Percentiles rank a stretch among this genome's conserved stretches.
Evolutionary conservation across 2,888 invertebrate genomes (phyloP).

Genomic region (Chrysina gloriosa): DNA sequence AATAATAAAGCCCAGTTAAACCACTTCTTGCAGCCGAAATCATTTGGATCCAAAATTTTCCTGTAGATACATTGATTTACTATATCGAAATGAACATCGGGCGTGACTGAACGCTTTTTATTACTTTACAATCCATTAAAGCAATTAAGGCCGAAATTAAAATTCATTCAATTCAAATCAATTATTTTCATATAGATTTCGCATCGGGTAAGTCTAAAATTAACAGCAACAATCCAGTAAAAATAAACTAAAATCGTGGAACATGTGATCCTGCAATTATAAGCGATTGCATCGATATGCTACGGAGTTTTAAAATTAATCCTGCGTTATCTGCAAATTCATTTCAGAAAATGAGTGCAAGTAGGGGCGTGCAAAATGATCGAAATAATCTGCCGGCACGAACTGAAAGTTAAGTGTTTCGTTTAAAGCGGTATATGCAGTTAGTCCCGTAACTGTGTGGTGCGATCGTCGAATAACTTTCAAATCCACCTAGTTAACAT

Average conservation of each 20-base stretch:
- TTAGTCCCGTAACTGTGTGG: too few relatives aligned
- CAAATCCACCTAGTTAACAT: too few relatives aligned
- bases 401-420: too few relatives aligned
- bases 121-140: conserved; percentile 30
- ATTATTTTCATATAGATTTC: neutral
- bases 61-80: too few relatives aligned
- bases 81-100: too few relatives aligned
- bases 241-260: neutral
- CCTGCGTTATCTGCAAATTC: neutral
- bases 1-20: too few relatives aligned
- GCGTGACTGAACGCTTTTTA: neutral
- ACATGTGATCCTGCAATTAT: conserved; percentile 2
- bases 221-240: neutral
- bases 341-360: neutral
- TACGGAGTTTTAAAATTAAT: conserved; percentile 20
- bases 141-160: conserved; percentile 14
- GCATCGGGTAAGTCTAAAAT: neutral
- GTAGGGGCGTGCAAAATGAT: neutral
- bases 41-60: too few relatives aligned
- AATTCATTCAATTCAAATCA: conserved; percentile 8
- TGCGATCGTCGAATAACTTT: too few relatives aligned
- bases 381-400: neutral
- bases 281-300: neutral
- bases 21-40: too few relatives aligned
- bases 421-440: too few relatives aligned